Evolutionary conservation across 2,888 invertebrate genomes (phyloP).

Genomic region (Teleiodes luculella): DNA sequence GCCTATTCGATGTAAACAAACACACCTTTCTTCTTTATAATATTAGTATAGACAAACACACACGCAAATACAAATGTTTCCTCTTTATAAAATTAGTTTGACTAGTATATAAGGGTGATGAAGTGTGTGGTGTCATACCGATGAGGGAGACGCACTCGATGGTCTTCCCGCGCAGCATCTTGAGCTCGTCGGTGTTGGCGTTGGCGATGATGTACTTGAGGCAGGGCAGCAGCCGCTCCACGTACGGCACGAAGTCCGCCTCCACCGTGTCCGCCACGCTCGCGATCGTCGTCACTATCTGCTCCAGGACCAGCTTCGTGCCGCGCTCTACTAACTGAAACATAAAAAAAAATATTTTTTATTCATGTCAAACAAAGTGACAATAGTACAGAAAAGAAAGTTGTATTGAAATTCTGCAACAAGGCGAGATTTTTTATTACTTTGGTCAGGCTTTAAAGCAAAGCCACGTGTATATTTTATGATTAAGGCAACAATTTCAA

Average conservation of each 20-base stretch:
- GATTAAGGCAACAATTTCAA: too few species aligned
- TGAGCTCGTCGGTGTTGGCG: slow-evolving; percentile 91
- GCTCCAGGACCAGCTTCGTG: slow-evolving; percentile 97
- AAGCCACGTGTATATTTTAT: too few species aligned
- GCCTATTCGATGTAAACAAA: too few species aligned
- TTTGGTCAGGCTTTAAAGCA: too few species aligned
- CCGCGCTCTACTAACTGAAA: slow-evolving; percentile 93
- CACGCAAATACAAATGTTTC: too few species aligned
- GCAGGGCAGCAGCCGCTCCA: slow-evolving; percentile 95
- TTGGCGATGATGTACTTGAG: slow-evolving; percentile 98
- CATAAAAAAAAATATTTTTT: slow-evolving; percentile 15
- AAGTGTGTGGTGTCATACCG: slow-evolving; percentile 72
- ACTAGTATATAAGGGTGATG: too few species aligned
- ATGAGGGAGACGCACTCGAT: slow-evolving; percentile 99
- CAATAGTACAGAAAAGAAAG: too few species aligned
- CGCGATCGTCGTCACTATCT: slow-evolving; percentile 98
- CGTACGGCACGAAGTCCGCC: slow-evolving; percentile 96
- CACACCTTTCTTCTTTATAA: too few species aligned
- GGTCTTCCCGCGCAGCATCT: slow-evolving; percentile 96
- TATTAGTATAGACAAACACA: too few species aligned
- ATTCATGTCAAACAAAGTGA: slow-evolving; percentile 8
- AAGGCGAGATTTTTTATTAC: too few species aligned
- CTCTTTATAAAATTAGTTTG: too few species aligned
- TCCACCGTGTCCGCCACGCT: slow-evolving; percentile 99
- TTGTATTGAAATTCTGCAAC: too few species aligned